Conservation (phyloP, 2,797 vertebrate genomes). For the Gallinago nigripennis region DNA sequence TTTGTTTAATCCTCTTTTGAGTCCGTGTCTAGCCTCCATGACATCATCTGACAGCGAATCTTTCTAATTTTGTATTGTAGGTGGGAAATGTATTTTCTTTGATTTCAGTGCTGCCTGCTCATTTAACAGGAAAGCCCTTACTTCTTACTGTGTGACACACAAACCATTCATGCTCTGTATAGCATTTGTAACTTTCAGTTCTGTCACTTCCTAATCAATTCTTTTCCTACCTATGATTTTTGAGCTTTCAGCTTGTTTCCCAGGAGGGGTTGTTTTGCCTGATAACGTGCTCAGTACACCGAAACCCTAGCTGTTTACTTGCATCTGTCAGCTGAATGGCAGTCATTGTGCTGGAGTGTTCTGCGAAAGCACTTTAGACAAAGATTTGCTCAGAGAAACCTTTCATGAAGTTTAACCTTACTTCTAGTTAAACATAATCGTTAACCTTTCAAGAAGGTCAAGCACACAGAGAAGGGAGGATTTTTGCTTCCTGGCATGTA, state of each 20-base stretch:
- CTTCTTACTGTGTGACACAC: background rate
- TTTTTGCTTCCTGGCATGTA: background rate
- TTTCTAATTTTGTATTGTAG: background rate
- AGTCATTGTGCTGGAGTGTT: background rate
- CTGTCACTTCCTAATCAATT: background rate
- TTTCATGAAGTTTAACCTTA: background rate
- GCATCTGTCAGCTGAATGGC: background rate
- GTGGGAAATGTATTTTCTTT: background rate
- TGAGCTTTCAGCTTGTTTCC: background rate
- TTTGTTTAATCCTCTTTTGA: conserved; percentile 42
- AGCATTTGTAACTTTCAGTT: background rate
- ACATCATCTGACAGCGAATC: background rate
- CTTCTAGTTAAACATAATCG: background rate
- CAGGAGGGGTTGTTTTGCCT: background rate
- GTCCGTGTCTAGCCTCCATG: background rate
- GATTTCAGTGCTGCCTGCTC: background rate
- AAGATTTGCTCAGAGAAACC: background rate
- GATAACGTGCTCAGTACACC: background rate
- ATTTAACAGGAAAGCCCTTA: background rate
- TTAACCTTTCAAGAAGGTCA: conserved; percentile 13
- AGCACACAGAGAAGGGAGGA: background rate
- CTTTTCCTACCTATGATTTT: background rate
- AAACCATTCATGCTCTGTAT: background rate
- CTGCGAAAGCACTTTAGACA: background rate
- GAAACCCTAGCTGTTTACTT: background rate